phyloP scores from a whole-genome alignment of 2,113 vertebrate genomes.

The Pteronura brasiliensis region DNA sequence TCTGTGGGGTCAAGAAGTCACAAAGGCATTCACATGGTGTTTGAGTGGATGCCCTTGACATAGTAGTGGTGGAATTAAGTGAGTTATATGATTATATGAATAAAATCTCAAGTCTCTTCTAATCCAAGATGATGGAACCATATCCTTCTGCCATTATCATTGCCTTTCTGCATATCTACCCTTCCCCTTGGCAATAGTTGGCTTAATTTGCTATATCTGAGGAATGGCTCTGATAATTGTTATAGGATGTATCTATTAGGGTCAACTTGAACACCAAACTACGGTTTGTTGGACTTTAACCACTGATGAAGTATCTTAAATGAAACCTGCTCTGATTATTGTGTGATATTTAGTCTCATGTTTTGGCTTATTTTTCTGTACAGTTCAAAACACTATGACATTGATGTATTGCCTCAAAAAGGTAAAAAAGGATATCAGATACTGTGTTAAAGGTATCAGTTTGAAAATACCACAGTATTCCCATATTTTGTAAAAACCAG shows the following conservation, averaged over 20 bases:
- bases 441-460: constrained; percentile 66
- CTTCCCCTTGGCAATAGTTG: not conserved
- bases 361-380: constrained; percentile 61
- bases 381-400: constrained; percentile 61
- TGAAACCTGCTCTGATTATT: constrained; percentile 48
- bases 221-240: not conserved
- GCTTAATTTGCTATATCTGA: not conserved
- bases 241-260: not conserved
- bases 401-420: constrained; percentile 75
- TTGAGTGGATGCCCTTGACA: not conserved
- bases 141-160: not conserved
- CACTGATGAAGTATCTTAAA: constrained; percentile 9
- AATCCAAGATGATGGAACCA: not conserved
- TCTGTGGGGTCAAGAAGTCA: not conserved
- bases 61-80: not conserved
- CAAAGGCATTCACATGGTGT: not conserved
- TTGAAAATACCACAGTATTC: constrained; percentile 63
- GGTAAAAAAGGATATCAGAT: constrained; percentile 56
- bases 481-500: constrained; percentile 69
- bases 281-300: constrained; percentile 5
- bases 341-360: not conserved
- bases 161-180: not conserved
- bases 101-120: not conserved
- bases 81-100: not conserved
- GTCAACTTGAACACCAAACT: not conserved